These are phyloP conservation scores for Acanthisitta chloris DNA, from an alignment of 2,113 vertebrate species.

Conservation along the genomic window DNA sequence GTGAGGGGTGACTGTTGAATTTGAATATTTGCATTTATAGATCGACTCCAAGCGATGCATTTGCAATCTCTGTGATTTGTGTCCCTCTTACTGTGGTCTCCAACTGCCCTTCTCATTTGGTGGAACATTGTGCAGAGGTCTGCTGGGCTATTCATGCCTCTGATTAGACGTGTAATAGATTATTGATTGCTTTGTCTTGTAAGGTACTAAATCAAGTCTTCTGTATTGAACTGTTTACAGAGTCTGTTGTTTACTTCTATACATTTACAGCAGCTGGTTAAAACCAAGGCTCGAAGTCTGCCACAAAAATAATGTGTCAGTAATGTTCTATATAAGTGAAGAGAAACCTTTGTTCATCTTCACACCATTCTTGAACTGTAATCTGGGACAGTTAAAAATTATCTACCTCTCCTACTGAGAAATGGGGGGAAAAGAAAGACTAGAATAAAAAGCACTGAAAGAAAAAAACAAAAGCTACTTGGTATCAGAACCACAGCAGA, in stretches of 20 bases:
- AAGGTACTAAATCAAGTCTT: constrained; percentile 6
- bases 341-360: not conserved
- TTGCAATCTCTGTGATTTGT: not conserved
- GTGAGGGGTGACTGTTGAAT: not conserved
- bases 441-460: not conserved
- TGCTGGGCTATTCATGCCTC: not conserved
- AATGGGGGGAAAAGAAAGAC: accelerated
- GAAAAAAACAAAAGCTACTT: not conserved
- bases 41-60: not conserved
- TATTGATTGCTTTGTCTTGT: constrained; percentile 31
- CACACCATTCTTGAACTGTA: not conserved
- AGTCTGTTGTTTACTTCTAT: constrained; percentile 7
- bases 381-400: not conserved
- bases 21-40: constrained; percentile 30
- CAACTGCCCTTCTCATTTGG: not conserved
- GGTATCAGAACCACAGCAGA: not conserved
- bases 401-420: not conserved
- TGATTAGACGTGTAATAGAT: constrained; percentile 42
- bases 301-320: not conserved
- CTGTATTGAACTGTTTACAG: constrained; percentile 25
- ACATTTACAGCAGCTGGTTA: not conserved
- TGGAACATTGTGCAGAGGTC: not conserved
- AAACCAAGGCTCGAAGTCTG: not conserved
- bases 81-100: not conserved
- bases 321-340: not conserved